These are phyloP conservation scores for Sclerurus mexicanus DNA, from an alignment of 2,113 vertebrate genomes.

Conservation along the genomic window DNA sequence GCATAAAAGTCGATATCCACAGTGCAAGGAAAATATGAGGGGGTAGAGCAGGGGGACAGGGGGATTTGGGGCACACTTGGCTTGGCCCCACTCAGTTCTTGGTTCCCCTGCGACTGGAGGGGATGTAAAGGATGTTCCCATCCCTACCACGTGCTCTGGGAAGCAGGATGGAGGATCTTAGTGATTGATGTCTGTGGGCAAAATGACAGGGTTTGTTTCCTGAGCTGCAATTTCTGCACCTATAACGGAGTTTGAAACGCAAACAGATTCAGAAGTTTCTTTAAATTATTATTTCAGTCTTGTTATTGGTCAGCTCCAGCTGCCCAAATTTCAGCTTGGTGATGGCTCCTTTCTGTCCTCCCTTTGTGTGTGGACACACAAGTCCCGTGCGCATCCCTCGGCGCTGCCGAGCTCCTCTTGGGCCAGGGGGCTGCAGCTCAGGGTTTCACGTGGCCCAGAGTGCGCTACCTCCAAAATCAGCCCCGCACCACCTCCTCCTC, in stretches of 20 bases:
- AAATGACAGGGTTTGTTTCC: neutral
- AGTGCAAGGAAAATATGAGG: neutral
- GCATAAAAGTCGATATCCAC: neutral
- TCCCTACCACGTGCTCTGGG: accelerated
- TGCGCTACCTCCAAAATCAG: conserved; percentile 64
- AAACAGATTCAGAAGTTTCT: neutral
- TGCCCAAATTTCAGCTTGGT: neutral
- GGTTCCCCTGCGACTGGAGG: neutral
- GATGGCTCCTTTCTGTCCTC: neutral
- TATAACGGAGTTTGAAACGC: neutral
- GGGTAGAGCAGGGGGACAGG: neutral
- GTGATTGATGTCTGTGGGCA: neutral
- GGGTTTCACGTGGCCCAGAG: neutral
- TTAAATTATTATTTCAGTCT: neutral
- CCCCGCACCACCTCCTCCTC: neutral
- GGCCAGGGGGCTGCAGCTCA: accelerated
- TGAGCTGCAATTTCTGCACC: neutral
- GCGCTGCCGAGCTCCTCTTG: accelerated
- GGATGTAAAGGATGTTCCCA: neutral
- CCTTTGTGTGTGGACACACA: accelerated
- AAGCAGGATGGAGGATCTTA: neutral
- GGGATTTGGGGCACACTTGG: neutral
- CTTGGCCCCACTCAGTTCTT: accelerated
- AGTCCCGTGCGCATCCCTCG: neutral
- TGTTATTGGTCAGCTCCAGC: neutral